These are phyloP conservation scores for Chondrilla cf. caribensis DNA, from an alignment of 37 sponge, comb jelly and placozoan genomes.

Conservation along the genomic window DNA sequence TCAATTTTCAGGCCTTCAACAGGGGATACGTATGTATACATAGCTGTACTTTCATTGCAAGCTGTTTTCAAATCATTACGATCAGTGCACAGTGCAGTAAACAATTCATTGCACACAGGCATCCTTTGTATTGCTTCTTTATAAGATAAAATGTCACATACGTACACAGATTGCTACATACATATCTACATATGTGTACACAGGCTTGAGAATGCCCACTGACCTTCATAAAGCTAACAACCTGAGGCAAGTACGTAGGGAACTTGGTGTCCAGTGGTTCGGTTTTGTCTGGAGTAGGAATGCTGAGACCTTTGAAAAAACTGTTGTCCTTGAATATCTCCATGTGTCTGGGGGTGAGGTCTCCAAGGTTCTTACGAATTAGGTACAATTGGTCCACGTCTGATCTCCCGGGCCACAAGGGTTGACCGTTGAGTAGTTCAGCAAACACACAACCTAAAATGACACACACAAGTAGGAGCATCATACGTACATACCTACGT, in stretches of 20 bases:
- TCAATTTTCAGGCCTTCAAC: too few species aligned
- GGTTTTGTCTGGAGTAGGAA: conserved; percentile 71
- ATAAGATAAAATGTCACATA: too few species aligned
- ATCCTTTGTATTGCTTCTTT: too few species aligned
- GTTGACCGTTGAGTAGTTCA: conserved; percentile 88
- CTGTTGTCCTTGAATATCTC: conserved; percentile 80
- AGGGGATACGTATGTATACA: too few species aligned
- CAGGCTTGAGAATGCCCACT: too few species aligned
- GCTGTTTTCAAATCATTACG: too few species aligned
- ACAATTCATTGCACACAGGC: too few species aligned
- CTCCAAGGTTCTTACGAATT: conserved; percentile 87
- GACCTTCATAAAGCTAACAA: conserved; percentile 84
- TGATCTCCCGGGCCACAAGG: conserved; percentile 93
- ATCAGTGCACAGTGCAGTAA: too few species aligned
- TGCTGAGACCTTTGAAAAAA: conserved; percentile 79
- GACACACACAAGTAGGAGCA: background rate
- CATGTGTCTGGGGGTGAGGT: conserved; percentile 87
- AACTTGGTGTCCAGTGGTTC: conserved; percentile 75
- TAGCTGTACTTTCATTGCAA: too few species aligned
- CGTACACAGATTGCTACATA: background rate
- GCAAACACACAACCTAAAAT: conserved; percentile 91
- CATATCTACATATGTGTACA: conserved; percentile 5
- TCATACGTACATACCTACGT: too few species aligned
- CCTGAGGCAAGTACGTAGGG: conserved; percentile 43
- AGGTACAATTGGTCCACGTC: conserved; percentile 95